Evolutionary conservation across 2,888 invertebrate genomes (phyloP), one percentile per base, ranked within the genome.

Genomic region (Amphipoea lucens): DNA sequence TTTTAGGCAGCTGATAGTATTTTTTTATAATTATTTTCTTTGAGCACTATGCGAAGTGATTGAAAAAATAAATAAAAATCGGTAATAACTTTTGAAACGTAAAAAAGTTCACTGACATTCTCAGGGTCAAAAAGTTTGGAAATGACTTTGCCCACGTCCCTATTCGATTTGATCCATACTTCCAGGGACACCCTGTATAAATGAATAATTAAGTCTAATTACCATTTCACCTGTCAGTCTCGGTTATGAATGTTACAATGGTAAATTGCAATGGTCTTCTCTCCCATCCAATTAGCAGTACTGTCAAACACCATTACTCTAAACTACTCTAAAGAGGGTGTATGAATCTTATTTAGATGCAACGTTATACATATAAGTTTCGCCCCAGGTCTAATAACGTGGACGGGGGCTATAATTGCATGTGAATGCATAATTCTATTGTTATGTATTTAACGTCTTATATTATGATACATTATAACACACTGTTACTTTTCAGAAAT

Each of bases 291-390:
- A 66, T 67, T 23, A 54, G 67, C 66, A 63, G 48, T 67, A 63
- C 54, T 62, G 70, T 81, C 71, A 68, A 74, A 81, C 40, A 69
- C 57, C 51, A 71, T 69, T 14, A 74, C 48, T 40, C 7, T 14
- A 42, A 73, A 79, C 60, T 80, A 62, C 80, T 76, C 17, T 69
- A 20, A 75, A 69, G 81, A 74, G 63, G 62, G 57, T 48, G 17
- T 29, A 57, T 40, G 57, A 6, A 72, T 14, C 57, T 57, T n/a
- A 75, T 74, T 74, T 12, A 74, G 48, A 81, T 69, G 57, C 62
- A 48, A 67, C 42, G 29, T 14, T 57, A 69, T 65, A 45, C 17
- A 7, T 12, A 17, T 66, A 42, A 42, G 45, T 67, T 40, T 14
- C 17, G 12, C 54, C 76, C 23, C 14, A 40, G 40, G 60, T 48